phyloP scores from a whole-genome alignment of 2,888 invertebrate species.

The Syritta pipiens region DNA sequence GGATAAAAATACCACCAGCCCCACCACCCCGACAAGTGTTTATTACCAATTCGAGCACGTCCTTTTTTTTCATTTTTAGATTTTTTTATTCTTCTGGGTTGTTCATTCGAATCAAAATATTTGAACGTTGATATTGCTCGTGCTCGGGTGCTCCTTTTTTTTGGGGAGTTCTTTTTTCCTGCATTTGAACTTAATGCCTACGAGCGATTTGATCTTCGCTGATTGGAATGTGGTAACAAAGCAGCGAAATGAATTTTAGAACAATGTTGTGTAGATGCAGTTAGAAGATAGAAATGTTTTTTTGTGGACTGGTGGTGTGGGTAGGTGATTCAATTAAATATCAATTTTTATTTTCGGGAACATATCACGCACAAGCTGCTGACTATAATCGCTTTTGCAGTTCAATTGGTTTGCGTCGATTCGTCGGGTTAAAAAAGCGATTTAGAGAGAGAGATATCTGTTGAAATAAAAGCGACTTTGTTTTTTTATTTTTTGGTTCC shows the following conservation, averaged over 20 bases:
- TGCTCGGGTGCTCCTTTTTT: not conserved
- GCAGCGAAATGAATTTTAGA: too few species aligned
- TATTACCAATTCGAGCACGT: not conserved
- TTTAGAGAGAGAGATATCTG: too few species aligned
- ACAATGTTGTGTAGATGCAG: not conserved
- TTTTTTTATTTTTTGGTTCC: too few species aligned
- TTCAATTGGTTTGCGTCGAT: too few species aligned
- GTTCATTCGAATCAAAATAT: not conserved
- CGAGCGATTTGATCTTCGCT: not conserved
- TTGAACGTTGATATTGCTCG: not conserved
- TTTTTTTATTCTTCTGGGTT: not conserved
- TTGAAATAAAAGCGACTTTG: too few species aligned
- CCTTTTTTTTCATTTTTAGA: not conserved
- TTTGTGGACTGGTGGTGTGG: not conserved
- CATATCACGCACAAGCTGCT: too few species aligned
- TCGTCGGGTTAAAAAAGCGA: too few species aligned
- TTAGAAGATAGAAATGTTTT: not conserved
- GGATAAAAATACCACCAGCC: too few species aligned
- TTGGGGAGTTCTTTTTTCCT: not conserved
- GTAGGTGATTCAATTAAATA: not conserved
- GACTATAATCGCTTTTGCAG: too few species aligned
- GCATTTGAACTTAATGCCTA: not conserved
- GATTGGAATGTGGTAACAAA: constrained; percentile 5
- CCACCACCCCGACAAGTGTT: not conserved
- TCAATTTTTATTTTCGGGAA: not conserved